Percentiles rank a stretch among this genome's conserved stretches.
phyloP scores from a whole-genome alignment of 92 coral and sea anemone species.

The Muricea muricata region DNA sequence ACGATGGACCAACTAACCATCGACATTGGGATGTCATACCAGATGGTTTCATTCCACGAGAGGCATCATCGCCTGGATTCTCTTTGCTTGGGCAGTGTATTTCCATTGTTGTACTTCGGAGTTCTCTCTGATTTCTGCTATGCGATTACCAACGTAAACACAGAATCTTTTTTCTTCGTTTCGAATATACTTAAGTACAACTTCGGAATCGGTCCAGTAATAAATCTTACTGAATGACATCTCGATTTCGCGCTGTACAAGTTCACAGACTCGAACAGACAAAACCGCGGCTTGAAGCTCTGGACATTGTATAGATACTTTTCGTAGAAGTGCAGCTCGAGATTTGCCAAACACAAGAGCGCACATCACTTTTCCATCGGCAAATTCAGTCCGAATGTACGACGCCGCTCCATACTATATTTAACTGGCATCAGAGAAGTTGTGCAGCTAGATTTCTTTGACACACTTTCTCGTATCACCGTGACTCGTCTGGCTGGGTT shows the following conservation, averaged over 20 bases:
- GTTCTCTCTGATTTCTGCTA: too few species aligned
- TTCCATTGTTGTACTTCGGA: too few species aligned
- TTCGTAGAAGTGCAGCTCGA: not conserved
- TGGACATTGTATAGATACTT: not conserved
- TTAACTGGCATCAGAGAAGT: conserved; percentile 25
- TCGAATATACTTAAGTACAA: too few species aligned
- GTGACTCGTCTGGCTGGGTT: not conserved
- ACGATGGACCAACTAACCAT: too few species aligned
- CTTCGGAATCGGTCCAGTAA: too few species aligned
- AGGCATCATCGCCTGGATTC: too few species aligned
- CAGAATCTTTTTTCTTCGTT: too few species aligned
- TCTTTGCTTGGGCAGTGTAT: too few species aligned
- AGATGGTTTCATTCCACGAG: too few species aligned
- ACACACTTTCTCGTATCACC: not conserved
- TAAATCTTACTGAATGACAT: not conserved
- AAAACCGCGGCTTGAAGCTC: conserved; percentile 16
- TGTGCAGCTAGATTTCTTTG: conserved; percentile 16
- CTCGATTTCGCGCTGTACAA: not conserved
- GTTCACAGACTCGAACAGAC: not conserved
- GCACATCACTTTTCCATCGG: not conserved
- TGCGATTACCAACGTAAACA: too few species aligned
- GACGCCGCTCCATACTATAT: not conserved
- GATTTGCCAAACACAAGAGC: conserved; percentile 17
- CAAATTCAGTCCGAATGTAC: not conserved
- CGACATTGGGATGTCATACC: too few species aligned